phyloP scores from a whole-genome alignment of 2,888 invertebrate genomes.

The Antheraea assamensis region DNA sequence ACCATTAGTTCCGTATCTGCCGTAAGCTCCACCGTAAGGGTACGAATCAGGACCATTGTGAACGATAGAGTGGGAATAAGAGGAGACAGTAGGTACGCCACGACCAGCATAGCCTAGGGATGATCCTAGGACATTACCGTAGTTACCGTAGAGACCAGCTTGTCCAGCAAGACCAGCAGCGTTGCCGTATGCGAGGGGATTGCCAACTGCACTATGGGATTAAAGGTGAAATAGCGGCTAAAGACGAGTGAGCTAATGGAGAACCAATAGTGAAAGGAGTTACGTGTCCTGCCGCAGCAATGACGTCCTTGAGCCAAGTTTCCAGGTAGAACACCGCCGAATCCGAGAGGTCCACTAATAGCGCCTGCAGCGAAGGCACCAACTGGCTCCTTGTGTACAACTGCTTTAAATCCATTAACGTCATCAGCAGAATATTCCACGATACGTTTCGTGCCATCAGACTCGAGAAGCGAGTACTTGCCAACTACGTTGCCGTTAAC shows the following conservation, averaged over 20 bases:
- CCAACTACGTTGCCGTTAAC: conserved; percentile 75
- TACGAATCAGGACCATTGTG: conserved; percentile 31
- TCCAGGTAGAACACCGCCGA: conserved; percentile 14
- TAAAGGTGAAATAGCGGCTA: conserved; percentile 11
- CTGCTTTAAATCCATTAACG: conserved; percentile 75
- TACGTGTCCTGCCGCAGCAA: conserved; percentile 22
- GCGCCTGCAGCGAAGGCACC: conserved; percentile 49
- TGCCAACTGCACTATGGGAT: background rate
- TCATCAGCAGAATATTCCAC: conserved; percentile 77
- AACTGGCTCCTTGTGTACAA: conserved; percentile 65
- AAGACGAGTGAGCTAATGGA: conserved; percentile 3
- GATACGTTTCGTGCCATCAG: conserved; percentile 74
- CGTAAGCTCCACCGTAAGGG: conserved; percentile 31
- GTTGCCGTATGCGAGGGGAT: conserved; percentile 3
- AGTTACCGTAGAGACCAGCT: conserved; percentile 20
- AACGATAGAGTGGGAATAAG: conserved; percentile 36
- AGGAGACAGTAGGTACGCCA: conserved; percentile 34
- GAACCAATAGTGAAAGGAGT: conserved; percentile 12
- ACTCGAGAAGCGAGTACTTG: conserved; percentile 73
- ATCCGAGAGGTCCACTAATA: conserved; percentile 20
- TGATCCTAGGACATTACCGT: conserved; percentile 17
- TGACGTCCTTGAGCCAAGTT: conserved; percentile 22
- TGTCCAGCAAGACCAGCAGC: conserved; percentile 10
- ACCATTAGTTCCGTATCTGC: conserved; percentile 32
- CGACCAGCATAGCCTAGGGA: conserved; percentile 31